Conservation (phyloP, 2,797 vertebrate species). For the Phataginus tetradactyla region DNA sequence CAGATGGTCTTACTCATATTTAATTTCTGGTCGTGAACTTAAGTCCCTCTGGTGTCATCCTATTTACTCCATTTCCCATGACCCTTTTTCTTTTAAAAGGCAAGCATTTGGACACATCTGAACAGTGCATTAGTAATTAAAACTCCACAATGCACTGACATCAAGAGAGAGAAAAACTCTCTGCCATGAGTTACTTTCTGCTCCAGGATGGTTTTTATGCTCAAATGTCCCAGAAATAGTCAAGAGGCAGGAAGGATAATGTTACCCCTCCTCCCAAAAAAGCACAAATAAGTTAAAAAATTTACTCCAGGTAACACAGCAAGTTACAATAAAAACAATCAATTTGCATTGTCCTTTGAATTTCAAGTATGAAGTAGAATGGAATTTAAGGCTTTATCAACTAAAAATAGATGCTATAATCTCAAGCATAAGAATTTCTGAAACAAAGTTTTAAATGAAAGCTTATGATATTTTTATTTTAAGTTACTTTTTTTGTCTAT, state of each 20-base stretch:
- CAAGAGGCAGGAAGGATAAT: neutral
- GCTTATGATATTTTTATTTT: neutral
- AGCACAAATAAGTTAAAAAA: neutral
- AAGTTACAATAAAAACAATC: neutral
- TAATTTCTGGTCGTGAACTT: neutral
- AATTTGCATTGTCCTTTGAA: neutral
- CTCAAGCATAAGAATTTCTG: neutral
- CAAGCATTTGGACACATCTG: neutral
- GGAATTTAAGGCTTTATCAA: neutral
- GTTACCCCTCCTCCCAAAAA: neutral
- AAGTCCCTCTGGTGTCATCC: neutral
- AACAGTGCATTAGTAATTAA: neutral
- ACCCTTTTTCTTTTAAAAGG: neutral
- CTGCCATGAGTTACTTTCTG: neutral
- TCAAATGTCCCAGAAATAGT: neutral
- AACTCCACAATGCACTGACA: neutral
- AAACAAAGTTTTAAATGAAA: constrained; percentile 25
- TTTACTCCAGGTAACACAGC: neutral
- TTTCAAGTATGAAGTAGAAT: neutral
- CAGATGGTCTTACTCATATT: neutral
- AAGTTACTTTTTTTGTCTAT: neutral
- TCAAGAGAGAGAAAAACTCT: neutral
- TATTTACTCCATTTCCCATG: neutral
- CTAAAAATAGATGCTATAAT: neutral
- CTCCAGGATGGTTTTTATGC: neutral